phyloP scores from a whole-genome alignment of 2,113 vertebrate species.

The Otolemur garnettii region DNA sequence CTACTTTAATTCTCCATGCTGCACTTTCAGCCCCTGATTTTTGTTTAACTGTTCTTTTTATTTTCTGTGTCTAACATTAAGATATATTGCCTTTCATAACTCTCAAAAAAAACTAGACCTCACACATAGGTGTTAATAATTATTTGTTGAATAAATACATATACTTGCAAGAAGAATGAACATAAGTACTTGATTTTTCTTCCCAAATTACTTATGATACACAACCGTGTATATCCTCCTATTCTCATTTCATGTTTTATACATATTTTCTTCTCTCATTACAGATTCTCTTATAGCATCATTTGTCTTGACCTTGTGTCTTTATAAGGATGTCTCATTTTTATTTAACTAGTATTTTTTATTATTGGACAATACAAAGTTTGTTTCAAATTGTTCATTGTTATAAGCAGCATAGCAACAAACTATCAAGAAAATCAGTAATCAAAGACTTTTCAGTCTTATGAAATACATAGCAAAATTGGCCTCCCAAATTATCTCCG shows the following conservation, averaged over 20 bases:
- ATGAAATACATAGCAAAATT: constrained; percentile 26
- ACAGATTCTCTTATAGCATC: background rate
- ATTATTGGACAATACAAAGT: background rate
- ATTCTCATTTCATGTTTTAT: background rate
- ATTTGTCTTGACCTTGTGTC: background rate
- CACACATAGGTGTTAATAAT: background rate
- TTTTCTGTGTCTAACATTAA: background rate
- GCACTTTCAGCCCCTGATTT: background rate
- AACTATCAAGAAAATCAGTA: background rate
- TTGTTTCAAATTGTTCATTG: background rate
- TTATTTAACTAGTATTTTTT: background rate
- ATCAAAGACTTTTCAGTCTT: background rate
- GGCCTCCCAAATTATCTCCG: background rate
- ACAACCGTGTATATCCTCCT: background rate
- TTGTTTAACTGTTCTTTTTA: background rate
- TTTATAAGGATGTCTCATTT: background rate
- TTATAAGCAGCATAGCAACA: background rate
- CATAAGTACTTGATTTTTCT: background rate
- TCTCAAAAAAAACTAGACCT: background rate
- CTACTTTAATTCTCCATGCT: background rate
- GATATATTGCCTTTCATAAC: background rate
- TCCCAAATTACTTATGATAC: background rate
- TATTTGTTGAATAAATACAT: background rate
- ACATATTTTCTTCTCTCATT: background rate
- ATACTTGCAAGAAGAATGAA: background rate